phyloP scores from a whole-genome alignment of 2,888 invertebrate genomes.

The Zelleria hepariella region DNA sequence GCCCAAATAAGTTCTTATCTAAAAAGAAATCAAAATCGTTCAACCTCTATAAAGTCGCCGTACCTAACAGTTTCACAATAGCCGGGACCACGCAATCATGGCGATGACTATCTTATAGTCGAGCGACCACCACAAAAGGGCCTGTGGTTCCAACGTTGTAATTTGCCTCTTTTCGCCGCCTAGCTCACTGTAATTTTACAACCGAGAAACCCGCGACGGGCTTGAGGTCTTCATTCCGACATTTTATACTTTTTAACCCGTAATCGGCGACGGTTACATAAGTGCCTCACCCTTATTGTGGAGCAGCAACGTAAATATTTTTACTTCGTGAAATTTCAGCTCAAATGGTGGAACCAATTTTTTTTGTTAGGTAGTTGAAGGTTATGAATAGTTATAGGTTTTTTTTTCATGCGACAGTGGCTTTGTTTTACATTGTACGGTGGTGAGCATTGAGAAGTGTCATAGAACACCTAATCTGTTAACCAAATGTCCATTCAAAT shows the following conservation, averaged over 20 bases:
- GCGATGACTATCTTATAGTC: constrained; percentile 40
- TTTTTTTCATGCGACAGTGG: not conserved
- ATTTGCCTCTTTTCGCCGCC: constrained; percentile 64
- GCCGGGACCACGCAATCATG: constrained; percentile 37
- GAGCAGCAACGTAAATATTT: not conserved
- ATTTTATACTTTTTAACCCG: constrained; percentile 32
- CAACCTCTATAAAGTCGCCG: constrained; percentile 17
- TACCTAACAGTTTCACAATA: constrained; percentile 43
- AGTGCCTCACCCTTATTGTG: constrained; percentile 4
- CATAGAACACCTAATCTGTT: constrained; percentile 63
- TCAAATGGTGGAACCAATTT: not conserved
- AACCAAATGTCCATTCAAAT: constrained; percentile 69
- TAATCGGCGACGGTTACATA: constrained; percentile 40
- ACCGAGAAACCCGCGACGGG: constrained; percentile 34
- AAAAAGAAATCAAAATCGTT: not conserved
- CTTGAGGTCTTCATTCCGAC: constrained; percentile 55
- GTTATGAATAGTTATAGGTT: not conserved
- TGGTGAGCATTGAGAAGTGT: constrained; percentile 29
- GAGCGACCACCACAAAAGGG: constrained; percentile 36
- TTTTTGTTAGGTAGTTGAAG: not conserved
- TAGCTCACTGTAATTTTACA: constrained; percentile 59
- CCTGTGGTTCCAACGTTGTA: constrained; percentile 50
- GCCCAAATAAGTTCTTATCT: not conserved
- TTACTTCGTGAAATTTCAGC: not conserved
- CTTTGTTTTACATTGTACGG: constrained; percentile 33